These are phyloP conservation scores for Leptarthrus brevirostris DNA, from an alignment of 2,888 invertebrate species.

Conservation along the genomic window DNA sequence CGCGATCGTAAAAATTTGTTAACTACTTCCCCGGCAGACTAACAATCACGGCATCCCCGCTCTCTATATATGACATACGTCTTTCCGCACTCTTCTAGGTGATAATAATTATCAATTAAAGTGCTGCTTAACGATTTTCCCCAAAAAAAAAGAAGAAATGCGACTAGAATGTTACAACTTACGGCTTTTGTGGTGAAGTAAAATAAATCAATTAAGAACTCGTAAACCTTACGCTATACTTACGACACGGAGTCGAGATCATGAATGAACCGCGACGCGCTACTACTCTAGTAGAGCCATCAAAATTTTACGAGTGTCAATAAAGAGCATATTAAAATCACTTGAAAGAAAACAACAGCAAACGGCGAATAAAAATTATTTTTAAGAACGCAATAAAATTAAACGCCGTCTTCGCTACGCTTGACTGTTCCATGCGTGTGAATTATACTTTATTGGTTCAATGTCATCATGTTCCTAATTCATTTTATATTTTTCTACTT, in stretches of 20 bases:
- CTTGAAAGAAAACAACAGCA: conserved; percentile 41
- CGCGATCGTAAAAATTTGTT: conserved; percentile 42
- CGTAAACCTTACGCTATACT: conserved; percentile 32
- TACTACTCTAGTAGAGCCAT: conserved; percentile 46
- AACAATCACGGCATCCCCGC: not conserved
- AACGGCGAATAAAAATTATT: conserved; percentile 42
- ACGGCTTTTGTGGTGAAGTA: not conserved
- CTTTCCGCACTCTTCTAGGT: conserved; percentile 7
- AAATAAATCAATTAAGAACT: conserved; percentile 49
- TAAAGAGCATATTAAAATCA: conserved; percentile 47
- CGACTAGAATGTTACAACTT: not conserved
- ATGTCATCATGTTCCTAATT: conserved; percentile 25
- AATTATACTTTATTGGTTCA: conserved; percentile 21
- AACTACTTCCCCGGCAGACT: conserved; percentile 16
- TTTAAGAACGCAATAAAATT: conserved; percentile 40
- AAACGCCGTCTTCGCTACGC: conserved; percentile 7
- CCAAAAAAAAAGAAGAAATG: conserved; percentile 4
- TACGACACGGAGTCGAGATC: conserved; percentile 13
- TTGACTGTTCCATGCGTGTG: conserved; percentile 15
- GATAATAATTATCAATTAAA: conserved; percentile 38
- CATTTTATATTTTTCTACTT: conserved; percentile 10
- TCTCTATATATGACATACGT: not conserved
- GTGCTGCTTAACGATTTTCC: not conserved
- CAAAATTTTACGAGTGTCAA: conserved; percentile 48
- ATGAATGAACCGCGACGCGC: conserved; percentile 22